These are phyloP conservation scores for Triops cancriformis DNA, from an alignment of 1,140 invertebrate genomes.

Conservation along the genomic window DNA sequence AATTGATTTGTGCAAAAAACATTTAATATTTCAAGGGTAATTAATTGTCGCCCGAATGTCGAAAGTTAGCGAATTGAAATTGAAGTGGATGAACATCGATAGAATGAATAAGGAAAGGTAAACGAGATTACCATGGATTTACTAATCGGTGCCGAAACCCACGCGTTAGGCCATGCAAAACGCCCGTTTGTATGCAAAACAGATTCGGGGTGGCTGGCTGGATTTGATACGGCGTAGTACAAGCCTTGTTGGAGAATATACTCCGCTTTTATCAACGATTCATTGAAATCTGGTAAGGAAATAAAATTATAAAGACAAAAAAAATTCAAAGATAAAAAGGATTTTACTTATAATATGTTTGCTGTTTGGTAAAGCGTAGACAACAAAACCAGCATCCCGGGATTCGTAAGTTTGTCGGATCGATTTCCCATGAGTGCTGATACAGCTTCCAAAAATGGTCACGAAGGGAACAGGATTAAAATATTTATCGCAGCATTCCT, in stretches of 20 bases:
- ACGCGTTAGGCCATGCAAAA: not conserved
- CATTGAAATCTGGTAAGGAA: not conserved
- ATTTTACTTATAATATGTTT: not conserved
- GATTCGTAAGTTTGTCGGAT: not conserved
- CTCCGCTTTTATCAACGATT: not conserved
- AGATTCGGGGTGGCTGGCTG: not conserved
- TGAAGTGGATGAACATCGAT: no score
- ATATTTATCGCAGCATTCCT: not conserved
- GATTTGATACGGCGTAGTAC: not conserved
- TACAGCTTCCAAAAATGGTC: not conserved
- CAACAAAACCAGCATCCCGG: not conserved
- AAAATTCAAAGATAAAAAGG: not conserved
- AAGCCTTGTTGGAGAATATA: not conserved
- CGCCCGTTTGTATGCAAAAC: not conserved
- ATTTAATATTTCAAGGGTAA: not conserved
- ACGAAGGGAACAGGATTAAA: not conserved
- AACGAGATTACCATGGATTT: not conserved
- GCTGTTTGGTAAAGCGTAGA: not conserved
- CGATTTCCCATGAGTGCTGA: not conserved
- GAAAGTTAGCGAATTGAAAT: no score
- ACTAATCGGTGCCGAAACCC: not conserved
- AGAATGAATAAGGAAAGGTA: no score
- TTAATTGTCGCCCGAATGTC: not conserved
- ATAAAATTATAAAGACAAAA: not conserved
- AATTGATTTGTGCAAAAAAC: not conserved